Base-by-base conservation (phyloP, 2,888 invertebrate genomes). In the Ceraclea dissimilis region DNA sequence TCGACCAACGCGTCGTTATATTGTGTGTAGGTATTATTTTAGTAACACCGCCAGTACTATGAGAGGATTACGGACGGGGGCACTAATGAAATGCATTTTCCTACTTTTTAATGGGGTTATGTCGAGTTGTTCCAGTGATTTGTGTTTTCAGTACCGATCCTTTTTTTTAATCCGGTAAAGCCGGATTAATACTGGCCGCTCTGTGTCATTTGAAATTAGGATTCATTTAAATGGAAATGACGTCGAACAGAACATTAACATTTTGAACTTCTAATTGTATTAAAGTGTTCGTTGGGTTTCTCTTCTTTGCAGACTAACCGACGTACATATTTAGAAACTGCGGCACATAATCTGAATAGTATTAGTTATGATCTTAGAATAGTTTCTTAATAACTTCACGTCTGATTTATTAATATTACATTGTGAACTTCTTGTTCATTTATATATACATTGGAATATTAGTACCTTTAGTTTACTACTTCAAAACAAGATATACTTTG, bases 51-150 rank as follows among this genome's bases (percentile, higher is more conserved):
- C 26, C 26, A 26, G 26, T 6, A 10, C 10, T 26, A 13, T 13
- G 17, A n/a, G 43, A 13, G 43, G 43, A 43, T 43, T 43, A 43
- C 43, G 43, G 13, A 13, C 43, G 43, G 43, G 26, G n/a, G 43
- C 5, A 17, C 43, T 17, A 18, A 46, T 19, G 46, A 19, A 46
- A 46, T 46, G 46, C 46, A 46, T 46, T 46, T 46, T 17, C 46
- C 18, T 17, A 46, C 19, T 46, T 43, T 46, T 46, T 46, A 46
- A 46, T 46, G 46, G 46, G 46, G 46, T 46, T 46, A 20, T 19
- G 46, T 20, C 10, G 18, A 46, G 46, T 46, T 46, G 39, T 46
- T 46, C 11, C 46, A 46, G 19, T 46, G 46, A 46, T 46, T 46
- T 46, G 46, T 18, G 46, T 20, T 46, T 20, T 20, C 11, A 46